Base-by-base conservation (phyloP, 2,797 vertebrate genomes). In the Phoeniculus purpureus region DNA sequence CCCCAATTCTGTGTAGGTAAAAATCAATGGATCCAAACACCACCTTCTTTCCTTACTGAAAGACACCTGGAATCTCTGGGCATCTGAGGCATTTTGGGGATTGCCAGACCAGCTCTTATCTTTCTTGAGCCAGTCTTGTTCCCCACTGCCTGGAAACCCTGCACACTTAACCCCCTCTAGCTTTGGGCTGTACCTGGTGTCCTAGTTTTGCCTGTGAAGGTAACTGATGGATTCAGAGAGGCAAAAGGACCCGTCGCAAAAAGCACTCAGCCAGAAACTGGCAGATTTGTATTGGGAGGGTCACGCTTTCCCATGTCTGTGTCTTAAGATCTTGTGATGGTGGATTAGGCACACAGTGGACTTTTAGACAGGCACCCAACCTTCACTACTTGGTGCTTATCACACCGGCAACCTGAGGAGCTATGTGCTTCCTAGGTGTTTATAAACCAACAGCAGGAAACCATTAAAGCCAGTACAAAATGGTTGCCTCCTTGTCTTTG, bases 131-230 rank as follows among this genome's bases (percentile, higher is more conserved):
- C 40, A 85, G 62, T n/a, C 27, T 20, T 48, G 48, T 17, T 87
- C 29, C 26, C 58, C 19, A 7, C 5, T 31, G 55, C 15, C 54
- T 76, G 8, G 23, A 67, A 73, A 66, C 17, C 6, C 2, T 50
- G 20, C 10, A 23, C 8, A 17, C 3, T 7, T 52, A 34, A 65
- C 4, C 6, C 4, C 1, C 34, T 52, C 17, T 22, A 22, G 7
- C 23, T 45, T 7, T 66, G 62, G 31, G 32, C 58, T 67, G 34
- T 40, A 67, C 25, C 14, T 27, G 5, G 43, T 74, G n/a, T 73
- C 52, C 56, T 76, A 13, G 12, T 37, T 21, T 27, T 25, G n/a
- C 4, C 2, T 0, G 0, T 32, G 22, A 31, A 59, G 15, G 5
- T 45, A 10, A 43, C 29, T 2, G 3, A 32, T 21, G 51, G 20